phyloP scores from a whole-genome alignment of 2,888 invertebrate genomes.

The Ormyrus labotus region DNA sequence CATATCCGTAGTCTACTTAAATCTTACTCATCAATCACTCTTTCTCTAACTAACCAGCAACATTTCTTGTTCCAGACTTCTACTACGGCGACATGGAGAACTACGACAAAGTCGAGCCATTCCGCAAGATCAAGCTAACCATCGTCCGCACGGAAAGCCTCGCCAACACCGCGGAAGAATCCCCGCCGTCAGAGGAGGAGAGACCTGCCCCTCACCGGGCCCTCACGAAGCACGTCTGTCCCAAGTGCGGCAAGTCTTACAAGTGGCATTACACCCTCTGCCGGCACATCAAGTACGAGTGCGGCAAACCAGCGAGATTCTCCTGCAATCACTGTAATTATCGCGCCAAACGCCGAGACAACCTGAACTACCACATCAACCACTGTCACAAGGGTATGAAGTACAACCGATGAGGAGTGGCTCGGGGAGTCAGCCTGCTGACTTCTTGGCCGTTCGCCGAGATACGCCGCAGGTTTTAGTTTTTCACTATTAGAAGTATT shows the following conservation, averaged over 20 bases:
- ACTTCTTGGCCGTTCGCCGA: too few relatives aligned
- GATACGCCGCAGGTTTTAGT: too few relatives aligned
- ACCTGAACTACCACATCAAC: conserved; percentile 59
- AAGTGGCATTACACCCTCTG: conserved; percentile 52
- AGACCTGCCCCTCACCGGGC: too few relatives aligned
- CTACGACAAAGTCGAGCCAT: not conserved
- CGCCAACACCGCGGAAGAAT: too few relatives aligned
- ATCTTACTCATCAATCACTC: too few relatives aligned
- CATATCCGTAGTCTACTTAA: too few relatives aligned
- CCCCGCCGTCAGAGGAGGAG: too few relatives aligned
- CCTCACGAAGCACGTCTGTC: conserved; percentile 10
- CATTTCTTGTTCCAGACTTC: conserved; percentile 11
- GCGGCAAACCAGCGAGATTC: conserved; percentile 52
- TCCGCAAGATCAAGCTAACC: conserved; percentile 14
- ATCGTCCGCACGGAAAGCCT: not conserved
- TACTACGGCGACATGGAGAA: not conserved
- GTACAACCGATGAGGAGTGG: too few relatives aligned
- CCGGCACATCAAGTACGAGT: conserved; percentile 43
- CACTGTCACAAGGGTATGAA: conserved; percentile 18
- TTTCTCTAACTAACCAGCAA: too few relatives aligned
- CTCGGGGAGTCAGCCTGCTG: too few relatives aligned
- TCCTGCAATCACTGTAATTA: conserved; percentile 23
- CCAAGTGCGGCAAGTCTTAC: conserved; percentile 23
- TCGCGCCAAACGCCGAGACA: conserved; percentile 52
- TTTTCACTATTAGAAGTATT: too few relatives aligned